Base-by-base conservation (phyloP, 2,888 invertebrate species). In the Phrixothrix hirtus region DNA sequence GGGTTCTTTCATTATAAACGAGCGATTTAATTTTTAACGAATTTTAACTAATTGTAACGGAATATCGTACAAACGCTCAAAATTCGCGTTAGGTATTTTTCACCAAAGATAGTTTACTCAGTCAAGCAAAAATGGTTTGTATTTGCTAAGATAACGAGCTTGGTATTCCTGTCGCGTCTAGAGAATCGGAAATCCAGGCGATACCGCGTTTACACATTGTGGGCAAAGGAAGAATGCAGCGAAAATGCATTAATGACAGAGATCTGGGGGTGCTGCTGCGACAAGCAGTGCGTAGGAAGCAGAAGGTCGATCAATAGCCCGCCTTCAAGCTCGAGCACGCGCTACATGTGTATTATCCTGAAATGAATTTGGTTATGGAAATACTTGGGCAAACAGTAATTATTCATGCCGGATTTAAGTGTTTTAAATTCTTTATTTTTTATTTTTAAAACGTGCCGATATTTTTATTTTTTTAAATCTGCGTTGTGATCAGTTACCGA, bases 121-220 rank as follows among this genome's bases (percentile, higher is more conserved):
- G 32, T 39, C 38, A 29, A 44, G 44, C 44, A 38, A 35, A 7
- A 44, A 34, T 36, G 32, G 36, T 34, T 32, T 27, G 42, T 37
- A 47, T 53, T 42, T 46, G 37, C 29, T 31, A 26, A 46, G 54
- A 59, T 59, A 59, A 59, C 59, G 59, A 59, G 59, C 55, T 59
- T 42, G 44, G 46, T 51, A 59, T 59, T 55, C 59, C 37, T 27
- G 31, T 37, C 55, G 57, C 59, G 59, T 57, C 25, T 43, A 26
- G 34, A 17, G 50, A 56, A 56, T 51, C 46, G 52, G 29, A 45
- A 34, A 49, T 50, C 47, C 42, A 27, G 27, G 32, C 15, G 39
- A 48, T 38, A 47, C 49, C 9, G 6, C 3, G 10, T 3, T n/a
- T n/a, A n/a, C n/a, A n/a, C n/a, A n/a, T n/a, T n/a, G 26, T 5